These are phyloP conservation scores for Dunckerocampus dactyliophorus DNA, from an alignment of 2,113 vertebrate genomes.

Conservation along the genomic window DNA sequence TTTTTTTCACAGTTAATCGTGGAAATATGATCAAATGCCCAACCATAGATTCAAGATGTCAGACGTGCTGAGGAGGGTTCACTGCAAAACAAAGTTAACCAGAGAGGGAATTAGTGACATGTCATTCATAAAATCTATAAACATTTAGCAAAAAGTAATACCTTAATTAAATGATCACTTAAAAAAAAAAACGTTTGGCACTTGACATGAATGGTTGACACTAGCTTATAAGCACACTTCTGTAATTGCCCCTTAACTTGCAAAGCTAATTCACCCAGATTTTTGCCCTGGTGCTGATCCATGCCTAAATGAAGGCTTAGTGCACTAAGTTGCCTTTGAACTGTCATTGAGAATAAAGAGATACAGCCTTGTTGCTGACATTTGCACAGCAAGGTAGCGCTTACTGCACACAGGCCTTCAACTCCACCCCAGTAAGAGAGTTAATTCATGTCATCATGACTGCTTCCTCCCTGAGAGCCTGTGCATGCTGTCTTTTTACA, in stretches of 20 bases:
- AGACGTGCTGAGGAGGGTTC: too few species aligned
- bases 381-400: constrained; percentile 33
- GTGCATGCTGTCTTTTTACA: constrained; percentile 12
- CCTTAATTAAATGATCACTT: background rate
- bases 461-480: background rate
- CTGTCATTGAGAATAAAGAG: constrained; percentile 63
- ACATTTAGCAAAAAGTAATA: background rate
- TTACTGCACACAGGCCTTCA: constrained; percentile 27
- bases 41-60: too few species aligned
- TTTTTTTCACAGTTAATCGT: background rate
- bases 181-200: background rate
- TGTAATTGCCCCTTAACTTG: constrained; percentile 19
- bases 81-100: too few species aligned
- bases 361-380: constrained; percentile 31
- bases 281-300: constrained; percentile 49
- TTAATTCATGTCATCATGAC: constrained; percentile 36
- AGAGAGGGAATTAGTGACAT: background rate
- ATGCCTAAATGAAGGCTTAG: constrained; percentile 60
- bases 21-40: background rate
- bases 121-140: too few species aligned
- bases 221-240: constrained; percentile 2
- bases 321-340: constrained; percentile 60
- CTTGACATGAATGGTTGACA: background rate
- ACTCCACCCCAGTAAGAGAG: constrained; percentile 22
- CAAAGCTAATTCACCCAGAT: constrained; percentile 45